Evolutionary conservation across 2,888 invertebrate genomes (phyloP).

Genomic region (Aphidoletes aphidimyza): DNA sequence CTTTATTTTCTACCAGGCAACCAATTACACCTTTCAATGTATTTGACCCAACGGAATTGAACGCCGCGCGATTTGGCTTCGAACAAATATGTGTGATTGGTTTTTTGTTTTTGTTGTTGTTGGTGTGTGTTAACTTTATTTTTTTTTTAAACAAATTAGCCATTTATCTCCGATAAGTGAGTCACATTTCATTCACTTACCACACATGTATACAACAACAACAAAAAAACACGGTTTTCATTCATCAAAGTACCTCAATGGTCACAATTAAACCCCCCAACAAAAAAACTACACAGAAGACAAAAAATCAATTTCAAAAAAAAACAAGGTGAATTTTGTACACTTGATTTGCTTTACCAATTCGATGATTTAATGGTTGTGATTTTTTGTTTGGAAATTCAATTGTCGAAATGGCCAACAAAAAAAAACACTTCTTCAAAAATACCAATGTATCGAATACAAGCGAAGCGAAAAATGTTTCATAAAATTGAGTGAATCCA

Average conservation of each 20-base stretch:
- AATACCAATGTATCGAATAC: not conserved
- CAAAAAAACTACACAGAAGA: not conserved
- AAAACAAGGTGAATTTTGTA: no score
- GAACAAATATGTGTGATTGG: no score
- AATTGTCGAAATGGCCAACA: not conserved
- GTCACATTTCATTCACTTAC: not conserved
- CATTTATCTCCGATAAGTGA: no score
- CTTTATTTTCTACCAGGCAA: no score
- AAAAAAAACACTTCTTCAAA: not conserved
- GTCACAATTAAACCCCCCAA: not conserved
- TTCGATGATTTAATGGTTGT: no score
- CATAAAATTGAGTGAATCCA: not conserved
- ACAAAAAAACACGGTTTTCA: not conserved
- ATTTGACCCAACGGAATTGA: no score
- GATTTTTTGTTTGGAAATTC: no score
- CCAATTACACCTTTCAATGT: no score
- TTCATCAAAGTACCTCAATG: not conserved
- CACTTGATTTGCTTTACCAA: no score
- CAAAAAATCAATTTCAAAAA: not conserved
- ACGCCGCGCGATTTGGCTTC: no score
- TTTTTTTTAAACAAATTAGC: not conserved
- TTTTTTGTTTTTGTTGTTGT: no score
- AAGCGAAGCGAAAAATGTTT: not conserved
- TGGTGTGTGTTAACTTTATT: no score
- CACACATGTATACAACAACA: not conserved